A percentile compares a stretch with the other conserved stretches of the same genome.
phyloP scores from a whole-genome alignment of 2,113 vertebrate genomes.

The Salminus brasiliensis region DNA sequence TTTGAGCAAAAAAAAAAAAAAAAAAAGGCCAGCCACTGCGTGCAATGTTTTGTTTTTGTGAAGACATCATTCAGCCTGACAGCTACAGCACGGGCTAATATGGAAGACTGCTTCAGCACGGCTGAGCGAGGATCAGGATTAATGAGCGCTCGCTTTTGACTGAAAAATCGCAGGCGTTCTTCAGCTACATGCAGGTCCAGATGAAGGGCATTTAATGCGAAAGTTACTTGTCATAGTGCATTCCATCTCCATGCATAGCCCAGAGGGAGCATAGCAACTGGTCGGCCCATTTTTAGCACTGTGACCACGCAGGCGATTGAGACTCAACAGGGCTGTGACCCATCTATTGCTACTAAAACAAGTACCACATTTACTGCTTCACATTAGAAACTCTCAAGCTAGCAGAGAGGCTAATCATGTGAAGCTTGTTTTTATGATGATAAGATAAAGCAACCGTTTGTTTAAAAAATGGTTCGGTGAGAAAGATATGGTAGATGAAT shows the following conservation, averaged over 20 bases:
- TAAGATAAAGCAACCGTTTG: too few species aligned
- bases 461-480: too few species aligned
- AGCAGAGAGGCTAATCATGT: neutral
- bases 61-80: constrained; percentile 21
- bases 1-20: constrained; percentile 10
- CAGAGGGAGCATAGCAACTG: neutral
- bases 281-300: neutral
- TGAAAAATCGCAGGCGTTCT: neutral
- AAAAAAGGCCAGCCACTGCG: neutral
- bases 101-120: neutral
- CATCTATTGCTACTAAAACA: neutral
- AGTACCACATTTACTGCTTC: too few species aligned
- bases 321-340: neutral
- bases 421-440: too few species aligned
- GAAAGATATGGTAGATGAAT: too few species aligned
- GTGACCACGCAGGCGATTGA: neutral
- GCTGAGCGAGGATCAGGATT: constrained; percentile 17
- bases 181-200: neutral
- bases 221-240: neutral
- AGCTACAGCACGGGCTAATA: constrained; percentile 7
- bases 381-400: neutral
- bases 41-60: constrained; percentile 16
- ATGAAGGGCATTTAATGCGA: neutral
- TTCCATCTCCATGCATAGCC: neutral
- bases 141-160: neutral